Base-by-base conservation (phyloP, 2,888 invertebrate genomes). In the Adineta ricciae region DNA sequence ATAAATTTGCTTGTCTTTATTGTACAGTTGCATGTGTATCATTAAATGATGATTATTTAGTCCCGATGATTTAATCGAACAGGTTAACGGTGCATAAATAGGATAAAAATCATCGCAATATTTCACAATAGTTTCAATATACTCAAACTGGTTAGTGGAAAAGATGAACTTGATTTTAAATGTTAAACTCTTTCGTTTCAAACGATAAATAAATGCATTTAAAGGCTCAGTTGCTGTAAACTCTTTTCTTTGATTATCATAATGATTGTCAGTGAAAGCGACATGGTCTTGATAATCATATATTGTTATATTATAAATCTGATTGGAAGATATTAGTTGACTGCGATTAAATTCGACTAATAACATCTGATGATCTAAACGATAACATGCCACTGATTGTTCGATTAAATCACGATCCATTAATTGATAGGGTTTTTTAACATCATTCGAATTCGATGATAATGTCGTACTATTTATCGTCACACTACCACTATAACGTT, bases 401-500 rank as follows among this genome's bases (percentile, higher is more conserved):
- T 64, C 64, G 16, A 64, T 32, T 64, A 64, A 16, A 11, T 64
- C 14, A 32, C 32, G 64, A 32, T 64, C 64, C 27, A 64, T 24
- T 14, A 11, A 64, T 64, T 64, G 64, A 64, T 64, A 64, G 19
- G 56, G 2, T 19, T 64, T 64, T 64, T 64, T 11, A 64, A 32
- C 2, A 32, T 64, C 64, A 64, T 64, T 64, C 4, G 64, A 64
- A 64, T 64, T 32, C 27, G 32, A 11, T 38, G 41, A 41, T 78
- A 78, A 78, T 41, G 73, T 78, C 41, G 73, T 78, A 36, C 73
- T 27, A 78, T 78, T 78, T 38, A 78, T 21, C 2, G 73, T 78
- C 8, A 41, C 8, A 41, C 38, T 36, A 41, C 73, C 73, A 78
- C 73, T 41, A 41, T 78, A 78, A 78, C 73, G 73, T 38, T 78